Base-by-base conservation (phyloP, 2,113 vertebrate genomes). In the Passer montanus region DNA sequence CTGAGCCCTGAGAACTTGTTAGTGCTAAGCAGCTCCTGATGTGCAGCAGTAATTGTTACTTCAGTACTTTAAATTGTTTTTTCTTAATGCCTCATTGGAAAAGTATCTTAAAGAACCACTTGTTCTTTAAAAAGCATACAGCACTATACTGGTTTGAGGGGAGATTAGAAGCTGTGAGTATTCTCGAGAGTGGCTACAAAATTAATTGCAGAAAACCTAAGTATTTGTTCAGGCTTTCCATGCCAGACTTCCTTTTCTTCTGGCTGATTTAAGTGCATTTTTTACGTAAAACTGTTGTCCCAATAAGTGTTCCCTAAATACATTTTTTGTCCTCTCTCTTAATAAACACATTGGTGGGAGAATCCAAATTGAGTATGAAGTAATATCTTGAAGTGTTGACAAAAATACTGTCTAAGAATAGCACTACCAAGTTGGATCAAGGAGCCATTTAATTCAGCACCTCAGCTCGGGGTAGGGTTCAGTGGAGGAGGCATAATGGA, bases 161-260 rank as follows among this genome's bases (percentile, higher is more conserved):
- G 7, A 79, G 49, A 41, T 85, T 39, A 62, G 74, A 84, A 89
- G 59, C 75, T 82, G 14, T 64, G 53, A 58, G 35, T 72, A 9
- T 67, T 88, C 39, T 95, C 37, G 14, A 59, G 55, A 84, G 55
- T 69, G 63, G 76, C 68, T 86, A 27, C 67, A 83, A 58, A 94
- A 88, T 92, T 68, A 92, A 83, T 84, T 92, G 55, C 68, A 90
- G 79, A 94, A 81, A 70, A 56, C 55, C 59, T 47, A 53, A 83
- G 35, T 92, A 62, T 95, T 92, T 93, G 33, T 93, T 88, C 64
- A 86, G 60, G 59, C 46, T 81, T 62, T 95, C 33, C 39, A 15
- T 67, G 53, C 18, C 63, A 67, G 22, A 35, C 35, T 78, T 81
- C 23, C 16, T 33, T 10, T 69, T 88, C 68, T 77, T 87, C 8